Percentiles rank a stretch among this genome's conserved stretches.
phyloP scores from a whole-genome alignment of 1,140 invertebrate genomes.

The Sminthurinus signatus region DNA sequence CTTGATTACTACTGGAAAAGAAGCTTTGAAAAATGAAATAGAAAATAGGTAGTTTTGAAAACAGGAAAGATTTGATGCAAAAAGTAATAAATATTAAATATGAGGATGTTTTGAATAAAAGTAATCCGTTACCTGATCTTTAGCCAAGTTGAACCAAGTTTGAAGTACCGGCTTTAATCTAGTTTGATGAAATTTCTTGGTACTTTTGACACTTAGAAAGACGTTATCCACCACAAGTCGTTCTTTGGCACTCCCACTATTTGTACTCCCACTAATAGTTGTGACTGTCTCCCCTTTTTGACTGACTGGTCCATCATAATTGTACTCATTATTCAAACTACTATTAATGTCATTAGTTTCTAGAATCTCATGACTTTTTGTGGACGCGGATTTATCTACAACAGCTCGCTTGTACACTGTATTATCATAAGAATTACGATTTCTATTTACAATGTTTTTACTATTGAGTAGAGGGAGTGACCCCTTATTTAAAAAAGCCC shows the following conservation, averaged over 20 bases:
- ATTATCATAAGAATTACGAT: no score
- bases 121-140: slow-evolving; percentile 64
- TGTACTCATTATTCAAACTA: neutral
- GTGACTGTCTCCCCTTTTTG: neutral
- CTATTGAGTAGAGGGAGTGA: no score
- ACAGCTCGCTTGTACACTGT: neutral
- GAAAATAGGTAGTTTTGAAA: no score
- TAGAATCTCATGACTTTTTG: neutral
- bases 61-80: no score
- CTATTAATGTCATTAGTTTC: neutral
- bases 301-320: neutral
- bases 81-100: no score
- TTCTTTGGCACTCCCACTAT: neutral
- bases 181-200: slow-evolving; percentile 73
- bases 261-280: neutral
- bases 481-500: neutral
- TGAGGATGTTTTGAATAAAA: no score
- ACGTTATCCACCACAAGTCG: slow-evolving; percentile 61
- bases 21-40: no score
- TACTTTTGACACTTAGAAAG: slow-evolving; percentile 92
- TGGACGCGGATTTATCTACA: neutral
- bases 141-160: slow-evolving; percentile 88
- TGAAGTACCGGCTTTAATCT: slow-evolving; percentile 78
- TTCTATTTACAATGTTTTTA: neutral
- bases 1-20: no score